Conservation (phyloP, 1,140 invertebrate genomes). For the Gerris buenoi region DNA sequence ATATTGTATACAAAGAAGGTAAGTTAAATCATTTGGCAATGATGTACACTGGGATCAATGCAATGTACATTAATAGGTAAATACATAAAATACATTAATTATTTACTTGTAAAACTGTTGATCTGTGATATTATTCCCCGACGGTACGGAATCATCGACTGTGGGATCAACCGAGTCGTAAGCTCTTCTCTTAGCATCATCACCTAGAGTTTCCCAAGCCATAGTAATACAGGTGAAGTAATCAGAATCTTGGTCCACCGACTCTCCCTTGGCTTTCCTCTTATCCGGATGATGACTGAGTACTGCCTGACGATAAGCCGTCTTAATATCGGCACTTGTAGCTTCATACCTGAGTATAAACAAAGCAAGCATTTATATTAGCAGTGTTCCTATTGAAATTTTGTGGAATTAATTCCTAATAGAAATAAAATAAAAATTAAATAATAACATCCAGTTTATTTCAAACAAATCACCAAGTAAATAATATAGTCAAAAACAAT, state of each 20-base stretch:
- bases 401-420: no score
- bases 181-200: constrained; percentile 59
- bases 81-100: no score
- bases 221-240: constrained; percentile 99
- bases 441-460: no score
- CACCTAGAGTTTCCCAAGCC: constrained; percentile 83
- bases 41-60: no score
- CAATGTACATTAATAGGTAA: no score
- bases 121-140: constrained; percentile 48
- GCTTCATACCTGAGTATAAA: background rate
- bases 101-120: constrained; percentile 2
- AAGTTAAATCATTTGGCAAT: no score
- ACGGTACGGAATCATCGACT: constrained; percentile 80
- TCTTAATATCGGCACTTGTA: constrained; percentile 5
- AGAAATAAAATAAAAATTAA: no score
- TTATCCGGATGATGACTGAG: constrained; percentile 96
- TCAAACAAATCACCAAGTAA: no score
- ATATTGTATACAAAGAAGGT: no score
- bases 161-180: constrained; percentile 93
- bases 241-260: constrained; percentile 72
- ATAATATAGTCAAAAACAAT: no score
- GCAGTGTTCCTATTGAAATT: no score
- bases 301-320: constrained; percentile 64
- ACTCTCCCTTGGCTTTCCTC: constrained; percentile 70
- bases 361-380: no score